Evolutionary conservation across 2,888 invertebrate species (phyloP), one percentile per base, ranked within the genome.

Genomic region (Ganaspis brasiliensis): DNA sequence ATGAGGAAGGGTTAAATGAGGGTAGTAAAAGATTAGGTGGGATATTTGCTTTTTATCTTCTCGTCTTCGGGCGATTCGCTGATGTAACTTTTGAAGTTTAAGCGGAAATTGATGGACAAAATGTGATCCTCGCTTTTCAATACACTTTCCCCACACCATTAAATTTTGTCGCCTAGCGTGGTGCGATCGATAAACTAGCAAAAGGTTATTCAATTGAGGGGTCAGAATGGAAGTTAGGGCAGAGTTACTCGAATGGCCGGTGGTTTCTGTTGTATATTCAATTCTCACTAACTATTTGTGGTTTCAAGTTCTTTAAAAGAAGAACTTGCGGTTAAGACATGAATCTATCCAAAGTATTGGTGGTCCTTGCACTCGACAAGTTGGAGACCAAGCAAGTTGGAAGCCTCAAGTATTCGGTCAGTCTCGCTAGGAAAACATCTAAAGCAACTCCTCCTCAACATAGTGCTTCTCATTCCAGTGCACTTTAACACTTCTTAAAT

Each of bases 21-120:
- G 67, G 45, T 26, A 67, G 14, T 67, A 67, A 67, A 67, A 45
- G 67, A 45, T 67, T 40, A 67, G 45, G 67, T 67, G 45, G n/a
- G 24, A 26, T 40, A 40, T 67, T 49, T 49, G n/a, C 67, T 67
- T 16, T 67, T 67, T 67, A 67, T 67, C 45, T 67, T 67, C 67
- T 24, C 45, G 67, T 45, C 67, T 67, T 26, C 45, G 45, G 67
- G 67, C 67, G 45, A 67, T 45, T 67, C 45, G 40, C 24, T 49
- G 45, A 49, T 49, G 24, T 49, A 67, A 67, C 67, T 67, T 67
- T 67, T 67, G 67, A 45, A 67, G 67, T 67, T 49, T 67, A 49
- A 45, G 45, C 45, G 67, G 45, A 67, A 67, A 67, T 67, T 67
- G 67, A 67, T 67, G 67, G 67, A 67, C 67, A 67, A 67, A 67